Evolutionary conservation across 2,888 invertebrate species (phyloP).

Genomic region (Rotaria macrura): DNA sequence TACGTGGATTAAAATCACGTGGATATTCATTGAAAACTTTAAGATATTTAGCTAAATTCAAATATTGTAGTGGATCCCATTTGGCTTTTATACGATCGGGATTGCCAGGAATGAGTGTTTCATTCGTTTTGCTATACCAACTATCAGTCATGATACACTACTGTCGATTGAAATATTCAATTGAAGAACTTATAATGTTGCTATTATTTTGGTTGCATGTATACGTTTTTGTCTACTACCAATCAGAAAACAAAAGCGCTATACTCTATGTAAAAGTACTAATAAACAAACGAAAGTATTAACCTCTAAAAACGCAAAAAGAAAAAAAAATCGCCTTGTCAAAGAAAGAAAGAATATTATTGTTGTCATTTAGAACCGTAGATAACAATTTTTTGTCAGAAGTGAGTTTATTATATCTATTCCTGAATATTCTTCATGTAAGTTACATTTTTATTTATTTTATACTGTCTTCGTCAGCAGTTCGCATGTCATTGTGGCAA

Average conservation of each 20-base stretch:
- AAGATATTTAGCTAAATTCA: conserved; percentile 31
- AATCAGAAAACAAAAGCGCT: neutral
- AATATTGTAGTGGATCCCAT: conserved; percentile 20
- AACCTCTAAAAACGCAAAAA: neutral
- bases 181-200: neutral
- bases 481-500: too few species aligned
- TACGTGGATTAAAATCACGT: conserved; percentile 31
- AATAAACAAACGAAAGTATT: neutral
- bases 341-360: neutral
- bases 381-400: neutral
- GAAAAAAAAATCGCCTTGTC: neutral
- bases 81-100: neutral
- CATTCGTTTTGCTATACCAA: neutral
- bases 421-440: neutral
- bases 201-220: neutral
- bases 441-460: neutral
- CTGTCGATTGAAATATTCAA: neutral
- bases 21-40: conserved; percentile 33
- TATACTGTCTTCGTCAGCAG: neutral
- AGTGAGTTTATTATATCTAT: neutral
- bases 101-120: neutral
- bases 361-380: neutral
- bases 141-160: neutral
- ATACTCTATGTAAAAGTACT: neutral
- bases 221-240: neutral